These are phyloP conservation scores for Myiotriccus ornatus DNA, from an alignment of 2,797 vertebrate species.

Conservation along the genomic window DNA sequence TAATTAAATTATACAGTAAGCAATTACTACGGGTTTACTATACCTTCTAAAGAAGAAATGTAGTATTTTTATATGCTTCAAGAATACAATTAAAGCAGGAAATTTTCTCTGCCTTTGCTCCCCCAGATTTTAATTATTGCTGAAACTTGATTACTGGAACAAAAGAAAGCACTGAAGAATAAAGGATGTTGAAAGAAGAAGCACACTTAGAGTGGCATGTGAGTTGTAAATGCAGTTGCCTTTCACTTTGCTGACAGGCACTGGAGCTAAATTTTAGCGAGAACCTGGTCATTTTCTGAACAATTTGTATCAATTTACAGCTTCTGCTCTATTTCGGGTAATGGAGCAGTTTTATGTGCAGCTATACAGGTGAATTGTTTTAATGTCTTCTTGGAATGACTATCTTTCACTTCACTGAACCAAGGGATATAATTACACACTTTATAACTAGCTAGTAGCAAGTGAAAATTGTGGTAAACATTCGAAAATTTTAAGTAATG, in stretches of 20 bases:
- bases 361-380: neutral
- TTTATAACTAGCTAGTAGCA: neutral
- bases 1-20: neutral
- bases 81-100: neutral
- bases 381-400: neutral
- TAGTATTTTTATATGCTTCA: neutral
- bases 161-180: neutral
- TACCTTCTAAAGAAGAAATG: neutral
- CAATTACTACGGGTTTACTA: neutral
- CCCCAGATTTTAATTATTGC: neutral
- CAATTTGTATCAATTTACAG: neutral
- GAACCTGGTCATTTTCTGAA: neutral
- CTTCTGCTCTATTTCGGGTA: neutral
- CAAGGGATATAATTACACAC: neutral
- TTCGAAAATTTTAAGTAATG: neutral
- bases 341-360: neutral
- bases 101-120: neutral
- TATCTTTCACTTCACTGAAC: neutral
- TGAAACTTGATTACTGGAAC: neutral
- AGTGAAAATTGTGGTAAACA: constrained; percentile 12
- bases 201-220: fast-evolving
- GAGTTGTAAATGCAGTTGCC: neutral
- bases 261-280: neutral
- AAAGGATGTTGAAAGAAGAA: neutral
- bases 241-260: neutral